Percentiles rank a stretch among this genome's conserved stretches.
Conservation (phyloP, 2,888 invertebrate species). For the Apodemia duryi region DNA sequence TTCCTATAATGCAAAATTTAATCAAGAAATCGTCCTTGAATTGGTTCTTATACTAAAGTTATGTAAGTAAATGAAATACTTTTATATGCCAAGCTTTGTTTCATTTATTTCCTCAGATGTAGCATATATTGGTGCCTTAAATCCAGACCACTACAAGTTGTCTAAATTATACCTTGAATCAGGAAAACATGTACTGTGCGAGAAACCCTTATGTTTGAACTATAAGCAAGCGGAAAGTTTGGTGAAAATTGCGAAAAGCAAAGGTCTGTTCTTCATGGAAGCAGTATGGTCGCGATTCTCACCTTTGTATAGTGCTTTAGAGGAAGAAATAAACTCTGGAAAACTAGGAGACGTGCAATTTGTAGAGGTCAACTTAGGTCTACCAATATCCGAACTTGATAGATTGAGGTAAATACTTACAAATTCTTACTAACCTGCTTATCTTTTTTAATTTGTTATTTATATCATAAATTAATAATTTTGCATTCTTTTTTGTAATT, state of each 20-base stretch:
- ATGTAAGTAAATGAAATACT: too few relatives aligned
- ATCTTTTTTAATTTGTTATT: too few relatives aligned
- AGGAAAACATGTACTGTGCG: constrained; percentile 93
- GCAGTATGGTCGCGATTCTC: constrained; percentile 94
- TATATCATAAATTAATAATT: too few relatives aligned
- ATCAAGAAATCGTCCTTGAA: too few relatives aligned
- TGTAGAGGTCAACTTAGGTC: constrained; percentile 85
- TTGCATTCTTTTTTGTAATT: too few relatives aligned
- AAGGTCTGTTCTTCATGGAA: constrained; percentile 91
- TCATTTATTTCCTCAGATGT: constrained; percentile 80
- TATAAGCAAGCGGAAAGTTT: constrained; percentile 85
- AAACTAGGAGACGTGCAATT: constrained; percentile 84
- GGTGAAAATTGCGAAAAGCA: constrained; percentile 82
- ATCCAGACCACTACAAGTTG: constrained; percentile 85
- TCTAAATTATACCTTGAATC: constrained; percentile 86
- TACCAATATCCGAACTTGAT: constrained; percentile 60
- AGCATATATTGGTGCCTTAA: constrained; percentile 89
- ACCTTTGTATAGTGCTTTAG: constrained; percentile 85
- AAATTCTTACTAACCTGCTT: not conserved
- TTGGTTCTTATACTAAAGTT: too few relatives aligned
- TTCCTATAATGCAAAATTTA: too few relatives aligned
- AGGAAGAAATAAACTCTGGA: constrained; percentile 82
- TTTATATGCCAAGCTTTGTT: too few relatives aligned
- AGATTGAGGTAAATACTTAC: constrained; percentile 44
- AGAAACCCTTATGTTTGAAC: constrained; percentile 93